phyloP scores from a whole-genome alignment of 2,888 invertebrate genomes.

The Ypsolopha scabrella region DNA sequence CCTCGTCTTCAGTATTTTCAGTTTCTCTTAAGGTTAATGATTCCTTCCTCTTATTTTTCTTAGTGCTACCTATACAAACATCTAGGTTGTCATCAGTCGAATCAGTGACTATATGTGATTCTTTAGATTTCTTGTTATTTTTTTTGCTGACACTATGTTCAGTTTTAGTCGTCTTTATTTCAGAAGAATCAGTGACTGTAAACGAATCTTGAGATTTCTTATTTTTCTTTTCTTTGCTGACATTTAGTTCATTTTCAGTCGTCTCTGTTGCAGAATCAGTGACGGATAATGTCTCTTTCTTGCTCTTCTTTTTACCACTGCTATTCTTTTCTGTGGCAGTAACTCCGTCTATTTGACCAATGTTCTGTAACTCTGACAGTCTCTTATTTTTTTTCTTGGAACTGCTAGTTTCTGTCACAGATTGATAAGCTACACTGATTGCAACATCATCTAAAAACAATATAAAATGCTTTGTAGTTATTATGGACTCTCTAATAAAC shows the following conservation, averaged over 20 bases:
- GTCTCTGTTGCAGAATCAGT: slow-evolving; percentile 5
- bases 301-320: slow-evolving; percentile 16
- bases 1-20: neutral
- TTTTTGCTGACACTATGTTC: neutral
- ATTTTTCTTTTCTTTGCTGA: neutral
- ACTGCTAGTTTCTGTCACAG: slow-evolving; percentile 4
- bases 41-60: no score
- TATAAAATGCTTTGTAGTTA: no score
- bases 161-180: neutral
- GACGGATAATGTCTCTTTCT: slow-evolving; percentile 16
- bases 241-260: neutral
- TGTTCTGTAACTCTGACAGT: neutral
- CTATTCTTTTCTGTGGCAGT: slow-evolving; percentile 4
- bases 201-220: slow-evolving; percentile 5
- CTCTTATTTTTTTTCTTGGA: slow-evolving; percentile 17
- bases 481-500: no score
- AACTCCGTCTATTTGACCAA: neutral
- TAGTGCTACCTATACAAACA: no score
- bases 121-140: neutral
- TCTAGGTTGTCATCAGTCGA: neutral
- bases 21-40: no score
- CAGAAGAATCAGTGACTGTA: slow-evolving; percentile 12
- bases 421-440: no score
- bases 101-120: neutral
- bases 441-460: no score